These are phyloP conservation scores for Drosophila birchii DNA, from an alignment of 2,888 invertebrate species.

Conservation along the genomic window DNA sequence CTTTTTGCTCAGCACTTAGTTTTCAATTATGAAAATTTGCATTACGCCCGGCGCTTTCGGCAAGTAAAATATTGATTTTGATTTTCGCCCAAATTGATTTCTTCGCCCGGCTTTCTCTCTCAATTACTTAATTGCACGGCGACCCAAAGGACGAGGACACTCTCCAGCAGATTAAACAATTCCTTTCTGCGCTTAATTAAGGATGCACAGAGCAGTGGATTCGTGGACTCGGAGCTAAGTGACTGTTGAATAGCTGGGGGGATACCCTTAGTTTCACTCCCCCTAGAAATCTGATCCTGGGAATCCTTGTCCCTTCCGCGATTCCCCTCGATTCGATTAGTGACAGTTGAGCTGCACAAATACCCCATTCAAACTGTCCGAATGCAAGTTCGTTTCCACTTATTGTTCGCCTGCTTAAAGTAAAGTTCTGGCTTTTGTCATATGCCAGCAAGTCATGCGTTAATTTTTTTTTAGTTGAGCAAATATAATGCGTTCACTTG, in stretches of 20 bases:
- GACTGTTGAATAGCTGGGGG: constrained; percentile 28
- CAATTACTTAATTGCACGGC: constrained; percentile 72
- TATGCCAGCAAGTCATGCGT: constrained; percentile 47
- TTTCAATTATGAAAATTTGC: constrained; percentile 79
- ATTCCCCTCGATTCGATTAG: constrained; percentile 38
- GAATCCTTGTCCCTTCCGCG: constrained; percentile 7
- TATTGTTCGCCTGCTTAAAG: constrained; percentile 12
- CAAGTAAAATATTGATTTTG: constrained; percentile 74
- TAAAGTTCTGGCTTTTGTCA: constrained; percentile 25
- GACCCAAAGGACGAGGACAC: constrained; percentile 34
- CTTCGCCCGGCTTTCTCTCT: constrained; percentile 32
- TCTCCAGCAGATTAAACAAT: constrained; percentile 66
- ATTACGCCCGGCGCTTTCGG: constrained; percentile 58
- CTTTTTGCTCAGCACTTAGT: constrained; percentile 73
- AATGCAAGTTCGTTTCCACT: constrained; percentile 28
- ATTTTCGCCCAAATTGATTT: constrained; percentile 38
- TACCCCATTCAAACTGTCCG: constrained; percentile 38
- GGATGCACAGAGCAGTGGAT: constrained; percentile 36
- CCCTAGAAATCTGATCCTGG: constrained; percentile 3
- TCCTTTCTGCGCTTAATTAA: constrained; percentile 45
- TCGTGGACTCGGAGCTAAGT: constrained; percentile 16
- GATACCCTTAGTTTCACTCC: not conserved
- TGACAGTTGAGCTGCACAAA: constrained; percentile 40
- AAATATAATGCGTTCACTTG: constrained; percentile 37
- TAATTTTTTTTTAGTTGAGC: constrained; percentile 33